These are phyloP conservation scores for Tylochromis polylepis DNA, from an alignment of 2,113 vertebrate species.

Conservation along the genomic window DNA sequence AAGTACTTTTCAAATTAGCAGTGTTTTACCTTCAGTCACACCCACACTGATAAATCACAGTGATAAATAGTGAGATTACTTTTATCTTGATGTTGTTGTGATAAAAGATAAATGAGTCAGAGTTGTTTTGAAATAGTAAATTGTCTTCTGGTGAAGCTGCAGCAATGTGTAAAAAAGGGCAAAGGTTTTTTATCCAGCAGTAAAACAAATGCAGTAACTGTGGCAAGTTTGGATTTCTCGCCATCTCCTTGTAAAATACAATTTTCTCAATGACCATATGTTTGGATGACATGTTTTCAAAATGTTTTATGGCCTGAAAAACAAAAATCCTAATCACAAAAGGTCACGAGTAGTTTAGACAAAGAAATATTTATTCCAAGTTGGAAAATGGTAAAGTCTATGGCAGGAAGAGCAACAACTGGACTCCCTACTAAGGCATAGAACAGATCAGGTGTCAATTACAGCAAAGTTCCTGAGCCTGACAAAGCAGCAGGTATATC, in stretches of 20 bases:
- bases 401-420: not conserved
- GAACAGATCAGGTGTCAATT: not conserved
- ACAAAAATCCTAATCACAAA: not conserved
- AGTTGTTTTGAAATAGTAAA: not conserved
- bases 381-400: not conserved
- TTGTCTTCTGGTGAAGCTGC: not conserved
- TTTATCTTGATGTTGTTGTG: not conserved
- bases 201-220: not conserved
- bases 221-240: not conserved
- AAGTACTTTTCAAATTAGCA: not conserved
- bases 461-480: not conserved
- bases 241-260: not conserved
- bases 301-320: not conserved
- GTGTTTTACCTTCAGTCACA: not conserved
- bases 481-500: not conserved
- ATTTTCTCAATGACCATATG: not conserved
- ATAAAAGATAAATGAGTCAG: not conserved
- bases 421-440: not conserved
- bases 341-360: not conserved
- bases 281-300: not conserved
- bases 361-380: not conserved
- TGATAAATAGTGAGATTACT: not conserved
- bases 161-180: fast-evolving
- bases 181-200: not conserved
- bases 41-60: not conserved